Evolutionary conservation across 2,888 invertebrate species (phyloP), one percentile per base, ranked within the genome.

Genomic region (Mechanitis mazaeus): DNA sequence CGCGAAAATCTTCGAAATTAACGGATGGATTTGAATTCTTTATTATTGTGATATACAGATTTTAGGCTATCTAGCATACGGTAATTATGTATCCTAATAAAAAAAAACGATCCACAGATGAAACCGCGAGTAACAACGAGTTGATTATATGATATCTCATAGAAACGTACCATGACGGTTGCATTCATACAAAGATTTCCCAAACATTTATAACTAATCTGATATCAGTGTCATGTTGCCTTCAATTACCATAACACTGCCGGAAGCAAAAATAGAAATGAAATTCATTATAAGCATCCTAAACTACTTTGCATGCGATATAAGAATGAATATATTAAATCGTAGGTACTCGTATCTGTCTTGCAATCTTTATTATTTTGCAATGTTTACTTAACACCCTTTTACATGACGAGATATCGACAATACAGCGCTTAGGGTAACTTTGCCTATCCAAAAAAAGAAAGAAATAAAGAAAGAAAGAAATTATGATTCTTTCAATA

Each of bases 311-410:
- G 84, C 81, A 89, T 89, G 86, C 83, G 88, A 89, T 82, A 82
- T 85, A 86, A 86, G 83, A 79, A 84, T 80, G 80, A 75, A 73
- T 75, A 74, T 86, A 85, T 85, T 75, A 72, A 68, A 73, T 71
- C 31, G 42, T 35, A 35, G 4, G 58, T 72, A 69, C 76, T 67
- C 64, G 56, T 72, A 71, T 75, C 20, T 20, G 73, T 72, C 74
- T 73, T 88, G 84, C 85, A 83, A 85, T 87, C 85, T 84, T 81
- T 89, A 90, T 89, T 88, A 85, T 90, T 90, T 87, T 87, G 87
- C 90, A 90, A 90, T 91, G 91, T 91, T 91, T 91, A 90, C 90
- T 90, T 90, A 90, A 89, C 90, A 90, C 91, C 90, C 90, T 90
- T 91, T 90, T 85, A 87, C 86, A 85, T 91, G 90, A 90, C 77